phyloP scores from a whole-genome alignment of 2,113 vertebrate genomes.

The Isurus oxyrinchus region DNA sequence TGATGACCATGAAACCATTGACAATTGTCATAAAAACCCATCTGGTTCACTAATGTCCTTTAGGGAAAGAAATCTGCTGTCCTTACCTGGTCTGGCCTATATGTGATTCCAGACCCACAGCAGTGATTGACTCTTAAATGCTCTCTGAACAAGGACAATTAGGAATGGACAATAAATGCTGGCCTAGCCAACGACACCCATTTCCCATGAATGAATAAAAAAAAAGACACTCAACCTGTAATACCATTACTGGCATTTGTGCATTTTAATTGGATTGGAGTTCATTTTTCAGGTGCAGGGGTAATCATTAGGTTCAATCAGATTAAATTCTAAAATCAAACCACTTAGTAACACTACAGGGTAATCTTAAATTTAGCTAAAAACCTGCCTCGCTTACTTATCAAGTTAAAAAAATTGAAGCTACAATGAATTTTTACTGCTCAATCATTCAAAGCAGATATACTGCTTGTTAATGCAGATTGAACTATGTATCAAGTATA shows the following conservation, averaged over 20 bases:
- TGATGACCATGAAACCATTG: no score
- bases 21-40: no score
- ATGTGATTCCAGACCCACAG: no score
- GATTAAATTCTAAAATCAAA: background rate
- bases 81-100: no score
- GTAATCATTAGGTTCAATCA: background rate
- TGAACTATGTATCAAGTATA: background rate
- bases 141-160: no score
- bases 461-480: background rate
- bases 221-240: no score
- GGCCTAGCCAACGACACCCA: no score
- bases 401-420: background rate
- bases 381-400: background rate
- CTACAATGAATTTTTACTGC: background rate
- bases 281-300: background rate
- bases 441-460: background rate
- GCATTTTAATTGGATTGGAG: background rate
- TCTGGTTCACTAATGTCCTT: no score
- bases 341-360: background rate
- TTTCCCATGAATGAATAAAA: background rate
- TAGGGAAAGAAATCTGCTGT: no score
- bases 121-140: no score
- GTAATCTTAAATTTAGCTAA: background rate
- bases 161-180: no score
- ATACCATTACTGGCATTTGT: background rate